Conservation (phyloP, 1,140 invertebrate species). For the Cheumatopsyche charites region DNA sequence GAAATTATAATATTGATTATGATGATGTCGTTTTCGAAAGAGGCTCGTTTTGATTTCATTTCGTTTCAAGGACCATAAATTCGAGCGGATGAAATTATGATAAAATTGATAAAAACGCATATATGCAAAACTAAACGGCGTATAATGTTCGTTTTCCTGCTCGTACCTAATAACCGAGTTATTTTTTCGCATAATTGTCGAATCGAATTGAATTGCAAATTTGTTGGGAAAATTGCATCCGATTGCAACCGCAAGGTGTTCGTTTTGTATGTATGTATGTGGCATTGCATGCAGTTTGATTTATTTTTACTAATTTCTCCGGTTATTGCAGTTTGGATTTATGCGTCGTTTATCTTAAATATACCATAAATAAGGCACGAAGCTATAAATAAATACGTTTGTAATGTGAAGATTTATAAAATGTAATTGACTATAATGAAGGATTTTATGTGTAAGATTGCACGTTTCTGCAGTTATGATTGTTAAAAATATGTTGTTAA, state of each 20-base stretch:
- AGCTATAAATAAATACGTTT: no score
- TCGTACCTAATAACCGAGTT: background rate
- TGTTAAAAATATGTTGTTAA: no score
- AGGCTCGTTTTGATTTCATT: no score
- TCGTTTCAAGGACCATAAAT: slow-evolving; percentile 1
- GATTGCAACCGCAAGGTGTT: no score
- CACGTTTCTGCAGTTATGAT: no score
- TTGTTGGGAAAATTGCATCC: slow-evolving; percentile 6
- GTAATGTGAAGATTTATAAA: no score
- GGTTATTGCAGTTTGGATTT: background rate
- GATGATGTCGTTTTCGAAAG: no score
- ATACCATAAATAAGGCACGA: no score
- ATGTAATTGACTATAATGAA: no score
- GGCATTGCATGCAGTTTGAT: background rate
- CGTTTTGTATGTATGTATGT: background rate
- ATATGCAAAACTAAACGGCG: slow-evolving; percentile 3
- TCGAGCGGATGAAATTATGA: background rate
- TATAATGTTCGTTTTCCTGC: slow-evolving; percentile 24
- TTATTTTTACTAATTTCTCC: background rate
- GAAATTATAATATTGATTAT: no score
- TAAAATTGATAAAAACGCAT: background rate
- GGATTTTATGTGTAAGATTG: no score
- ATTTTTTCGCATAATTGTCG: slow-evolving; percentile 17
- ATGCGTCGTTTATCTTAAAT: background rate
- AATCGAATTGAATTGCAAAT: slow-evolving; percentile 25